Evolutionary conservation across 2,797 vertebrate species (phyloP).

Genomic region (Halcyon badia): DNA sequence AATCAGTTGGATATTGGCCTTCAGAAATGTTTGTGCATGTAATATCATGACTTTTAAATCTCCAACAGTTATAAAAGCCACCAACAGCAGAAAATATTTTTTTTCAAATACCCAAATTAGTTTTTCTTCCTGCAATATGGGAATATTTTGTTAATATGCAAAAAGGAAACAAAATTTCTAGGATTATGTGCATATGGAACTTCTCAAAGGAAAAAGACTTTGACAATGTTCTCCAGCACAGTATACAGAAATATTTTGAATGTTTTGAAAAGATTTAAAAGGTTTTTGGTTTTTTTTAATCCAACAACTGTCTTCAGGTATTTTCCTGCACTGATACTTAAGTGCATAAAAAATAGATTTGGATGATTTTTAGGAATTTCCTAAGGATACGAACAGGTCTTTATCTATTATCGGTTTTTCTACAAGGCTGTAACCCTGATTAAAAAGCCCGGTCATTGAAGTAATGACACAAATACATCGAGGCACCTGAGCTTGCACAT

Average conservation of each 20-base stretch:
- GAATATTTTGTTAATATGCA: background rate
- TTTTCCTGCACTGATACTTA: background rate
- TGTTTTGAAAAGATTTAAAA: background rate
- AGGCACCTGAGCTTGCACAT: fast-evolving
- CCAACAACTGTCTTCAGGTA: background rate
- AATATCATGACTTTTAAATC: conserved; percentile 15
- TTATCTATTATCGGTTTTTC: background rate
- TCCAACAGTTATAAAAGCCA: background rate
- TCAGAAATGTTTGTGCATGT: conserved; percentile 35
- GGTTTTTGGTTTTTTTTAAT: no score
- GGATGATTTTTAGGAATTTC: background rate
- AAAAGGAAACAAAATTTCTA: background rate
- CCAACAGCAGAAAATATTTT: background rate
- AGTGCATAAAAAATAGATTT: background rate
- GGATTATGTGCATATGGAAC: background rate
- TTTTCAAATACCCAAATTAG: background rate
- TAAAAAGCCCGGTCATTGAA: background rate
- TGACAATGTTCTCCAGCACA: background rate
- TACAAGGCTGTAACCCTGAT: fast-evolving
- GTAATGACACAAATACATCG: fast-evolving
- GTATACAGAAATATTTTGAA: background rate
- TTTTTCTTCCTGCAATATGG: background rate
- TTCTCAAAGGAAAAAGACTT: background rate
- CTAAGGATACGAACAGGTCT: background rate
- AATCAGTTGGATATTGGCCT: conserved; percentile 31